Evolutionary conservation across 2,797 vertebrate genomes (phyloP).

Genomic region (Galaxias olidus): DNA sequence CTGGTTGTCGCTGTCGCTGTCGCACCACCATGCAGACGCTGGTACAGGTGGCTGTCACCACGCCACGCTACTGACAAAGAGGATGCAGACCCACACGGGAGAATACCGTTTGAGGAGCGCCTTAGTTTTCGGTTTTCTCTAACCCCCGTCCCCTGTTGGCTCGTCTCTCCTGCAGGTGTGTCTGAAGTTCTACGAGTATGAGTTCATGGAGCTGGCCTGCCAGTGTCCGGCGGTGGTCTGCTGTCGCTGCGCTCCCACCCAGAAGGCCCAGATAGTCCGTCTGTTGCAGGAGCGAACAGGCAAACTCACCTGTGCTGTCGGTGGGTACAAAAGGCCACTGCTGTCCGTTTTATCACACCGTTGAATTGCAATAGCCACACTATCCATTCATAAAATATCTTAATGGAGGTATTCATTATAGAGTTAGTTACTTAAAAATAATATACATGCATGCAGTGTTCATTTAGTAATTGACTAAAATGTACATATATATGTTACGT

Average conservation of each 20-base stretch:
- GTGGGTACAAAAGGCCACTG: conserved; percentile 64
- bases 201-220: conserved; percentile 98
- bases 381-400: no score
- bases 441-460: no score
- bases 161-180: conserved; percentile 77
- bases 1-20: conserved; percentile 15
- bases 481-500: no score
- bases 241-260: conserved; percentile 93
- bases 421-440: no score
- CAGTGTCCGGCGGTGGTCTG: conserved; percentile 96
- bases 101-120: conserved; percentile 6
- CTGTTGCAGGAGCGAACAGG: conserved; percentile 95
- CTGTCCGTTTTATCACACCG: no score
- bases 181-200: conserved; percentile 95
- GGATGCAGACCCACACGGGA: conserved; percentile 20
- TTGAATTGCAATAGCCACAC: no score
- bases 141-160: background rate
- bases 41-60: no score
- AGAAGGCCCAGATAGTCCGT: conserved; percentile 96
- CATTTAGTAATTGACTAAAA: no score
- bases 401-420: no score
- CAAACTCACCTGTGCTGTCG: conserved; percentile 95
- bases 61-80: no score
- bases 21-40: no score
- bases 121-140: background rate